Conservation (phyloP, 2,888 invertebrate species). For the Epistrophe eligans region DNA sequence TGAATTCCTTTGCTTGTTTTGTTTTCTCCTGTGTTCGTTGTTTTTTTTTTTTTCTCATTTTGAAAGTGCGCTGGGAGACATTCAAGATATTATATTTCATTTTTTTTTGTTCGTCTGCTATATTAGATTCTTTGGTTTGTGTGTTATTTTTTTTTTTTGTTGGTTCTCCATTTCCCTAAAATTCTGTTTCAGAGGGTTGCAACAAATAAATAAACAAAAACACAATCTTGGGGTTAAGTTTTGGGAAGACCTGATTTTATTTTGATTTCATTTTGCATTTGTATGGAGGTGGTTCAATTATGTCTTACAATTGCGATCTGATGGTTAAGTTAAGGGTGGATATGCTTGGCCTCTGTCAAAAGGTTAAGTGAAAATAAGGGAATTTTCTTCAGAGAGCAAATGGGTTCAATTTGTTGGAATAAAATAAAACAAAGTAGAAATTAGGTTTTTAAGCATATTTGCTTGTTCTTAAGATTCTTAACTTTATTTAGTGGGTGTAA, state of each 20-base stretch:
- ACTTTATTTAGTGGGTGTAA: no score
- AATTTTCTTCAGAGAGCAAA: no score
- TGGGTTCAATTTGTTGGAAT: no score
- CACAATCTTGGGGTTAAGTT: conserved; percentile 57
- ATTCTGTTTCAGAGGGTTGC: conserved; percentile 7
- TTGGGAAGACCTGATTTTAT: conserved; percentile 41
- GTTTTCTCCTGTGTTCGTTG: not conserved
- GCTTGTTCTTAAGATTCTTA: no score
- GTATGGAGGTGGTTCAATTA: not conserved
- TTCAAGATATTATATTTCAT: conserved; percentile 60
- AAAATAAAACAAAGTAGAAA: no score
- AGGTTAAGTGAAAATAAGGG: no score
- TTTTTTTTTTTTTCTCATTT: not conserved
- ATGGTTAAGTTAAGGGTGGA: no score
- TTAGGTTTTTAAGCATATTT: no score
- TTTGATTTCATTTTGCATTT: conserved; percentile 51
- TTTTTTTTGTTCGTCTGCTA: conserved; percentile 23
- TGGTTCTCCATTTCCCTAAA: not conserved
- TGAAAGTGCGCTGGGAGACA: conserved; percentile 7
- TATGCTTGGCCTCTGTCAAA: no score
- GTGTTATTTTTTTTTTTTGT: not conserved
- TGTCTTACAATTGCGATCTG: not conserved
- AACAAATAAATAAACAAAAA: conserved; percentile 11
- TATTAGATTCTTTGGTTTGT: conserved; percentile 3
- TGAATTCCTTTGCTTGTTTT: conserved; percentile 21